Conservation (phyloP, 2,888 invertebrate genomes). For the Argyresthia goedartella region DNA sequence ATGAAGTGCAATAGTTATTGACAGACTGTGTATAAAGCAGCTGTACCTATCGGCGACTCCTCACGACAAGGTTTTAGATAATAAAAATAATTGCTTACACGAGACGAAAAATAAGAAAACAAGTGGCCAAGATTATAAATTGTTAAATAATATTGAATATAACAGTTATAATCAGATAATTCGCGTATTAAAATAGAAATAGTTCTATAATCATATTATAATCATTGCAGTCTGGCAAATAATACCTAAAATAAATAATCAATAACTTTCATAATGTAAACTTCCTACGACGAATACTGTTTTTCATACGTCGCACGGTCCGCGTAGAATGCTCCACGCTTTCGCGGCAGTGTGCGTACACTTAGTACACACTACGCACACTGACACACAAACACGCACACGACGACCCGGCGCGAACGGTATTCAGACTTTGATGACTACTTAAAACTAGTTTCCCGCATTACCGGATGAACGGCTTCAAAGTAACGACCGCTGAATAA, state of each 20-base stretch:
- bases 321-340: too few species aligned
- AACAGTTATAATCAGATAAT: constrained; percentile 5
- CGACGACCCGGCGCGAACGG: too few species aligned
- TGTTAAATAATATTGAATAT: constrained; percentile 4
- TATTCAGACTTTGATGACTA: too few species aligned
- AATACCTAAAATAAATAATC: constrained; percentile 37
- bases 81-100: constrained; percentile 30
- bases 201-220: constrained; percentile 3
- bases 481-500: too few species aligned
- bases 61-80: constrained; percentile 47
- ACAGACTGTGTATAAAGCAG: not conserved
- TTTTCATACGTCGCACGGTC: too few species aligned
- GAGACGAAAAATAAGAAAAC: not conserved
- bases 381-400: too few species aligned
- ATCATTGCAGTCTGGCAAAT: constrained; percentile 19
- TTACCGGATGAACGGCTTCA: too few species aligned
- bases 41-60: constrained; percentile 23
- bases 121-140: not conserved
- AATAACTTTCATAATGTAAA: constrained; percentile 17
- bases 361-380: too few species aligned
- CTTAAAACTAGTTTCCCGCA: too few species aligned
- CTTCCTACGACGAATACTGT: too few species aligned
- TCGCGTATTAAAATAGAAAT: constrained; percentile 3
- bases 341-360: too few species aligned
- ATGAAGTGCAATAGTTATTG: not conserved